These are phyloP conservation scores for Megaleporinus macrocephalus DNA, from an alignment of 2,113 vertebrate species.

Conservation along the genomic window DNA sequence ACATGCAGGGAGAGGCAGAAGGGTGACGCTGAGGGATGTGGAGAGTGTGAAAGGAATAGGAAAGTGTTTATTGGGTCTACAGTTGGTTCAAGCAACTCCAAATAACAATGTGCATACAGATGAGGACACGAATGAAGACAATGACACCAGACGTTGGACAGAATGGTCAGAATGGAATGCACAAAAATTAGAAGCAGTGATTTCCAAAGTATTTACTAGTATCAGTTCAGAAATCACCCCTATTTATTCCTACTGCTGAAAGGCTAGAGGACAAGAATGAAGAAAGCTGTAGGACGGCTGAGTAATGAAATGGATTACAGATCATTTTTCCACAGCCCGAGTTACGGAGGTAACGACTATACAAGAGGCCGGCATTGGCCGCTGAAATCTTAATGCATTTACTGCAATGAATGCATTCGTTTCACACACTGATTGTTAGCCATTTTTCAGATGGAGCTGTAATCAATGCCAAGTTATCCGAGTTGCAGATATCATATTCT, in stretches of 20 bases:
- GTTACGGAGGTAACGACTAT: neutral
- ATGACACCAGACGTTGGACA: neutral
- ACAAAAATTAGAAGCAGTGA: slow-evolving; percentile 78
- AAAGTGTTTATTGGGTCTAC: neutral
- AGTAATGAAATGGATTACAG: slow-evolving; percentile 81
- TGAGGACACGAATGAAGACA: neutral
- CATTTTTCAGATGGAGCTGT: slow-evolving; percentile 13
- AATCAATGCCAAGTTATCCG: neutral
- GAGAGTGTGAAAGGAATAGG: slow-evolving; percentile 15
- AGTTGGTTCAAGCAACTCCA: neutral
- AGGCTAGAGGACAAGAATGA: slow-evolving; percentile 70
- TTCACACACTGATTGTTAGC: neutral
- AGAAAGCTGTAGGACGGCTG: slow-evolving; percentile 82
- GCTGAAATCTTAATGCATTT: neutral
- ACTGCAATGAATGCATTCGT: neutral
- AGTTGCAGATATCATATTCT: slow-evolving; percentile 1
- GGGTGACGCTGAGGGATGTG: slow-evolving; percentile 66
- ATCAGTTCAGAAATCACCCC: slow-evolving; percentile 73
- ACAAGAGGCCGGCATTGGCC: neutral
- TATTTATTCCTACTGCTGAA: slow-evolving; percentile 69
- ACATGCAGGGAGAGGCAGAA: slow-evolving; percentile 65
- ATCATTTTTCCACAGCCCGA: neutral
- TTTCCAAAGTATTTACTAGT: slow-evolving; percentile 75
- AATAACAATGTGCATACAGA: neutral
- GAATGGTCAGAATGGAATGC: neutral